Evolutionary conservation across 2,113 vertebrate genomes (phyloP).

Genomic region (Oryzias woworae): DNA sequence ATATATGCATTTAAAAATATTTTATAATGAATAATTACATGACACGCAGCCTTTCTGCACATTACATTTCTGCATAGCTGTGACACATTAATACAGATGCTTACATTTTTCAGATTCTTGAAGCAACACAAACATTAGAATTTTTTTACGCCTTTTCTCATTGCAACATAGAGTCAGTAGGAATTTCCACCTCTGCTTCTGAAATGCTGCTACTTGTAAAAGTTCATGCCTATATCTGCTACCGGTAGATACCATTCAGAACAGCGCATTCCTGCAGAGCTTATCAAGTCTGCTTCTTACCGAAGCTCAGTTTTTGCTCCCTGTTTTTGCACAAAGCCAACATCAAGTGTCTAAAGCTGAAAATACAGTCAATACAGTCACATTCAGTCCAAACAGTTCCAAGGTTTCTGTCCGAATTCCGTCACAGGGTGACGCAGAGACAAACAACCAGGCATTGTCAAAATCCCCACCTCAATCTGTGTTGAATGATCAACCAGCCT

Average conservation of each 20-base stretch:
- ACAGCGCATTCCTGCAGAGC: neutral
- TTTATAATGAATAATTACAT: too few relatives aligned
- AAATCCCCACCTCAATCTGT: too few relatives aligned
- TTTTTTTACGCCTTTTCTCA: constrained; percentile 3
- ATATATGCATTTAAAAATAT: too few relatives aligned
- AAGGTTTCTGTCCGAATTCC: too few relatives aligned
- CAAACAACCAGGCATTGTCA: too few relatives aligned
- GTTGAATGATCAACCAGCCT: too few relatives aligned
- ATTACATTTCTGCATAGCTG: too few relatives aligned
- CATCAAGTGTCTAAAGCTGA: neutral
- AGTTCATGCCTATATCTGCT: neutral
- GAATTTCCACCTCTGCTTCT: neutral
- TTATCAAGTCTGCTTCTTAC: constrained; percentile 1
- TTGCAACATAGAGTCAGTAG: constrained; percentile 4
- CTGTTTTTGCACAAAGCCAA: constrained; percentile 3
- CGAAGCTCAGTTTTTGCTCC: neutral
- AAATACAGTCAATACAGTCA: neutral
- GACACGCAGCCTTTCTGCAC: too few relatives aligned
- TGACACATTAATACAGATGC: too few relatives aligned
- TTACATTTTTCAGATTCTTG: constrained; percentile 9
- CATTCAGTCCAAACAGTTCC: too few relatives aligned
- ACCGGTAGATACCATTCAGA: constrained; percentile 4
- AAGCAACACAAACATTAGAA: neutral
- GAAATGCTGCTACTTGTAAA: neutral
- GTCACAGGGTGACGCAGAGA: too few relatives aligned